Base-by-base conservation (phyloP, 1,140 invertebrate species). In the Panulirus ornatus region DNA sequence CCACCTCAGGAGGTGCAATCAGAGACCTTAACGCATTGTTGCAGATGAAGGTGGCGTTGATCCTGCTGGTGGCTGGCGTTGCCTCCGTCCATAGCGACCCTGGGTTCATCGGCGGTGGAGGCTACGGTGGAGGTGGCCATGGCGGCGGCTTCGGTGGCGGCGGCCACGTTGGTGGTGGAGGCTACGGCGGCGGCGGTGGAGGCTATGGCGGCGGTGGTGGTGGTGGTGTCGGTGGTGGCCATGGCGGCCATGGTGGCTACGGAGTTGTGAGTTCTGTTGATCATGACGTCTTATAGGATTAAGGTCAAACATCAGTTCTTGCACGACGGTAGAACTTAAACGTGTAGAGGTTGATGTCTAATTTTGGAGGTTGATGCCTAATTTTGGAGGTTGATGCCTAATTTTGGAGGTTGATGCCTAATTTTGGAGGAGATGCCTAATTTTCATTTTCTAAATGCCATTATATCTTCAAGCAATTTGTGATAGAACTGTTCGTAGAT, bases 11-110 rank as follows among this genome's bases (percentile, higher is more conserved):
- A 47, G 44, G 44, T 16, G 44, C 44, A 9, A 16, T 9, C 44
- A 16, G 14, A 22, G 54, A 58, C 54, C n/a, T n/a, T n/a, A n/a
- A n/a, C n/a, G n/a, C n/a, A n/a, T n/a, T 81, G 30, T 84, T 84
- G 11, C 83, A 84, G 83, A 84, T 84, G 83, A 84, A 84, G 66
- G 66, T 66, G 14, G 40, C 44, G 9, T 51, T 84, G 30, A 63
- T 70, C 5, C 27, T 84, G 22, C 11, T 34, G 1, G 66, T 47
- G 22, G 27, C 34, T 16, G 66, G 27, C 16, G 83, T 36, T 27
- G 63, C 66, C 3, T 11, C 83, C 1, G 63, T 22, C n/a, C 19
- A 19, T n/a, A n/a, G n/a, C n/a, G n/a, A n/a, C n/a, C n/a, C n/a
- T n/a, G n/a, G n/a, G n/a, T n/a, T n/a, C n/a, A n/a, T n/a, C n/a